phyloP scores from a whole-genome alignment of 2,888 invertebrate species.

The Drosophila borealis region DNA sequence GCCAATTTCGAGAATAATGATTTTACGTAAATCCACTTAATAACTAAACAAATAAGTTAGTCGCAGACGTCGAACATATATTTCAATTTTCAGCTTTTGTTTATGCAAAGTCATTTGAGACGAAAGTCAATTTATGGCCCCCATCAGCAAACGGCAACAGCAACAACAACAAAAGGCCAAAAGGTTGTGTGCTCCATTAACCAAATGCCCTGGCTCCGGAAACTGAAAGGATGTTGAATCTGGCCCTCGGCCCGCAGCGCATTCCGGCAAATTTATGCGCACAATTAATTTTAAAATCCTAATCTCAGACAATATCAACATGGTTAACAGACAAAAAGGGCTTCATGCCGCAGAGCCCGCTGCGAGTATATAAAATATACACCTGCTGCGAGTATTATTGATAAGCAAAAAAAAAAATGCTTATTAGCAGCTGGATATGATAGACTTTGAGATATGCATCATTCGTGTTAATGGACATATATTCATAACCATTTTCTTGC shows the following conservation, averaged over 20 bases:
- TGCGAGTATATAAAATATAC: conserved; percentile 24
- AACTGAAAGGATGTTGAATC: conserved; percentile 44
- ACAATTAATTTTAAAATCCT: conserved; percentile 79
- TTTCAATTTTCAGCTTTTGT: conserved; percentile 63
- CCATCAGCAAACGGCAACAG: conserved; percentile 35
- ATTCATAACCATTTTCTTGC: too few relatives aligned
- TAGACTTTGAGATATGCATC: neutral
- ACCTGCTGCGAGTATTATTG: conserved; percentile 41
- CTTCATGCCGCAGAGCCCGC: conserved; percentile 36
- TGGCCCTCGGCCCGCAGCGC: conserved; percentile 12
- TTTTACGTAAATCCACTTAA: conserved; percentile 59
- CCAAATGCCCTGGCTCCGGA: conserved; percentile 47
- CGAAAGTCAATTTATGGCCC: conserved; percentile 70
- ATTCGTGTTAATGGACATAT: too few relatives aligned
- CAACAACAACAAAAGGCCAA: conserved; percentile 43
- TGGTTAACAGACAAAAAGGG: conserved; percentile 25
- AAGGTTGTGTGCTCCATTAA: conserved; percentile 67
- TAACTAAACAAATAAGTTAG: conserved; percentile 60
- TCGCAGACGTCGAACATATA: conserved; percentile 38
- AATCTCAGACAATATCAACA: conserved; percentile 68
- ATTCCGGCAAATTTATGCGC: conserved; percentile 66
- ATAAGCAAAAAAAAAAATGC: conserved; percentile 2
- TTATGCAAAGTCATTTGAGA: conserved; percentile 74
- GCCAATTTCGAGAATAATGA: conserved; percentile 47
- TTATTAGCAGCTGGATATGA: neutral